These are phyloP conservation scores for Neotoxoptera formosana DNA, from an alignment of 1,140 invertebrate species.

Conservation along the genomic window DNA sequence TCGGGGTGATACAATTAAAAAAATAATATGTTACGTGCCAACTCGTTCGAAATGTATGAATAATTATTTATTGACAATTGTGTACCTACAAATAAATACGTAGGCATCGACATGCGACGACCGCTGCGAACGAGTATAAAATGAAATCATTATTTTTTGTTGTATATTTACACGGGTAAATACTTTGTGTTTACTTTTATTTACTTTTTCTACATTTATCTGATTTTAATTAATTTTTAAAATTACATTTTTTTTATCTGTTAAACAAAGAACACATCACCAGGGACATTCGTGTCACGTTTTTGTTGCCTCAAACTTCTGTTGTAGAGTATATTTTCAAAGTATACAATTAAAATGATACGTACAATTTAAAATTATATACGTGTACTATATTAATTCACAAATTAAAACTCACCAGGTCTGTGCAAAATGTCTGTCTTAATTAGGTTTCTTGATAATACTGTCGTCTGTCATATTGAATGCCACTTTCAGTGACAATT, in stretches of 20 bases:
- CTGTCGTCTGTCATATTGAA: not conserved
- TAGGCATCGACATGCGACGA: not conserved
- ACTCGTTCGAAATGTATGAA: not conserved
- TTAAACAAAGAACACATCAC: not conserved
- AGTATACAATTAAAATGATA: not conserved
- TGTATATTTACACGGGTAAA: not conserved
- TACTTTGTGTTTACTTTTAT: not conserved
- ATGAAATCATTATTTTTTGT: not conserved
- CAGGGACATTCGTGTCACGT: not conserved
- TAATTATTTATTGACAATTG: not conserved
- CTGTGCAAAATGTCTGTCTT: not conserved
- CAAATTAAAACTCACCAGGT: not conserved
- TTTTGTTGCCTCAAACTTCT: not conserved
- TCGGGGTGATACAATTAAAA: not conserved
- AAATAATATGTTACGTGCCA: not conserved
- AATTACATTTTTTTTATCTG: not conserved
- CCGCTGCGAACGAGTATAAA: not conserved
- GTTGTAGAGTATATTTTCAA: not conserved
- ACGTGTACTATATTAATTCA: not conserved
- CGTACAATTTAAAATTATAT: not conserved
- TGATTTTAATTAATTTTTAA: not conserved
- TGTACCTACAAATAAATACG: not conserved
- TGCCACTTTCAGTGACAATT: not conserved
- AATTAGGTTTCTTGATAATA: not conserved
- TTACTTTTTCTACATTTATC: not conserved